Evolutionary conservation across 2,888 invertebrate species (phyloP), one percentile per base, ranked within the genome.

Genomic region (Phortica magna): DNA sequence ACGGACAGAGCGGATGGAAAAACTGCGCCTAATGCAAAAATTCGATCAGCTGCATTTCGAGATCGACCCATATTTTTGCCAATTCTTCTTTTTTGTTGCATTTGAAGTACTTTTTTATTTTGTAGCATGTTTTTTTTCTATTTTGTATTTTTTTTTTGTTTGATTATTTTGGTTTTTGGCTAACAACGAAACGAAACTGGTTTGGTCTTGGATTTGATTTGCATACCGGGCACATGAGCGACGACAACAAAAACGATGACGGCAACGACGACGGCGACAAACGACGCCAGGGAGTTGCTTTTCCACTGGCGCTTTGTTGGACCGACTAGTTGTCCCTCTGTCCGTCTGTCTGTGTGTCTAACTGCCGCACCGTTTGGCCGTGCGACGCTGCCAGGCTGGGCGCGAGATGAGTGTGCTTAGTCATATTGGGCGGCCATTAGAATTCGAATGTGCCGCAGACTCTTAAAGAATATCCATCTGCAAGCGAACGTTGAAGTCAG

Each of bases 401-500:
- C 76, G 67, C 75, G 84, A 84, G 88, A 88, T 88, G 87, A 86
- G 86, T 85, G 87, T 86, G 89, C 87, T 87, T 83, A 88, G 87
- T 88, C 90, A 89, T 88, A 90, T 89, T 89, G 89, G 89, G 90
- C 89, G 90, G 89, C 90, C 90, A 90, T 90, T 89, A 90, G 90
- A 90, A 90, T 90, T 89, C 89, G 88, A 84, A 81, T 82, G 77
- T 68, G 77, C 65, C 57, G 77, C 75, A 77, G 76, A 73, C 78
- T 80, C 78, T 79, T 78, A 85, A 88, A 84, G 83, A 88, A 84
- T 83, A 84, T 87, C 88, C 85, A 86, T 83, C 84, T 67, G 74
- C 73, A 22, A 64, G 72, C 59, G 53, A 43, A 59, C 85, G 67
- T 43, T 31, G 57, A 61, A 61, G 31, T 61, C 17, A 55, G 12